These are phyloP conservation scores for Salvelinus fontinalis DNA, from an alignment of 2,113 vertebrate species.

Conservation along the genomic window DNA sequence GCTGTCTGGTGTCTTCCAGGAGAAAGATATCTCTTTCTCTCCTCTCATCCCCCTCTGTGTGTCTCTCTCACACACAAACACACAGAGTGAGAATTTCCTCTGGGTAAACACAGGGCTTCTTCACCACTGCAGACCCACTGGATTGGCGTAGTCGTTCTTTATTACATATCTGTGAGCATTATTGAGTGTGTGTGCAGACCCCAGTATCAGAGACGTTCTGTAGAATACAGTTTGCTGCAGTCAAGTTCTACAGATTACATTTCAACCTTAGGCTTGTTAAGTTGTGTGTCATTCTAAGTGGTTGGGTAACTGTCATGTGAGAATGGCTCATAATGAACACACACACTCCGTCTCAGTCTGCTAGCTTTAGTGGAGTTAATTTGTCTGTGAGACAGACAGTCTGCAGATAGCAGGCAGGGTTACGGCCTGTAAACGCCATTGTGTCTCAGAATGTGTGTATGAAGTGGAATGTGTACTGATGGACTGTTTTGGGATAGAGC, in stretches of 20 bases:
- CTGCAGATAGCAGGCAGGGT: conserved; percentile 11
- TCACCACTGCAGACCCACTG: background rate
- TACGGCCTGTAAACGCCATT: conserved; percentile 33
- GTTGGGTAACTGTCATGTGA: conserved; percentile 56
- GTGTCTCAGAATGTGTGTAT: conserved; percentile 17
- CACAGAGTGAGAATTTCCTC: background rate
- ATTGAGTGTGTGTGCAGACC: background rate
- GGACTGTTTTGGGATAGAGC: background rate
- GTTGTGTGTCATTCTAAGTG: conserved; percentile 32
- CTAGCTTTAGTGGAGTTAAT: conserved; percentile 39
- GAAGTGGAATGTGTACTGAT: conserved; percentile 18
- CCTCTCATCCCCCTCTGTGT: conserved; percentile 1
- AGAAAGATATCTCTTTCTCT: conserved; percentile 39
- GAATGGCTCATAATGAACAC: background rate
- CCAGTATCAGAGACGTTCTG: background rate
- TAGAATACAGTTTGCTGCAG: background rate
- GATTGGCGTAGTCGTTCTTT: background rate
- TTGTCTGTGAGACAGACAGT: conserved; percentile 27
- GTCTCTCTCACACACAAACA: background rate
- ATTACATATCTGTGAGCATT: background rate
- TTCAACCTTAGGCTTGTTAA: conserved; percentile 9
- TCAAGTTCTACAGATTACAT: conserved; percentile 34
- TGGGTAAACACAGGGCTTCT: too few relatives aligned
- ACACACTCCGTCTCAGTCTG: conserved; percentile 5
- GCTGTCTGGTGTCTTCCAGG: conserved; percentile 73